Evolutionary conservation across 1,140 invertebrate genomes (phyloP).

Genomic region (Pristionchus pacificus): DNA sequence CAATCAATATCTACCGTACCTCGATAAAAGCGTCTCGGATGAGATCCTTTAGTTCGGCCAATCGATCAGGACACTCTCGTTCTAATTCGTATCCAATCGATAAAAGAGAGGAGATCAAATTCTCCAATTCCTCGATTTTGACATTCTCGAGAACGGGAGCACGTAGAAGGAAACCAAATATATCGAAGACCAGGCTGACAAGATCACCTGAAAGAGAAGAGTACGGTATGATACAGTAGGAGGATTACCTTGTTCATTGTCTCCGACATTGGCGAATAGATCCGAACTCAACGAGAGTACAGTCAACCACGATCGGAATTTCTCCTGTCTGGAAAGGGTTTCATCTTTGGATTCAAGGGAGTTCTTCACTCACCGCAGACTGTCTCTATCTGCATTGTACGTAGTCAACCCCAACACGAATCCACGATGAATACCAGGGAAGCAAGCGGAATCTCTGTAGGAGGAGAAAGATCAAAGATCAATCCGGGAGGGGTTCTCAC

Average conservation of each 20-base stretch:
- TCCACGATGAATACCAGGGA: background rate
- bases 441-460: background rate
- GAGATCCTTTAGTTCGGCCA: constrained; percentile 41
- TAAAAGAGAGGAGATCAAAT: constrained; percentile 44
- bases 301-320: background rate
- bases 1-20: background rate
- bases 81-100: constrained; percentile 51
- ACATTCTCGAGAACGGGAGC: constrained; percentile 43
- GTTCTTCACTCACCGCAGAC: background rate
- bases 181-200: constrained; percentile 43
- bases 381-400: background rate
- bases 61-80: constrained; percentile 45
- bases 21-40: constrained; percentile 21
- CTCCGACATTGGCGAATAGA: background rate
- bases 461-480: too few relatives aligned
- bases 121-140: constrained; percentile 53
- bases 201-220: constrained; percentile 41
- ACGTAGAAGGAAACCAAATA: constrained; percentile 50
- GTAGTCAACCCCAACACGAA: background rate
- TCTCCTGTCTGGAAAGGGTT: background rate
- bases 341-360: background rate
- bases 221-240: background rate
- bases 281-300: background rate
- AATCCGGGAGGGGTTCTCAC: too few relatives aligned
- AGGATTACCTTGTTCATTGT: background rate